These are phyloP conservation scores for Drymonia ruficornis DNA, from an alignment of 2,888 invertebrate genomes.

Conservation along the genomic window DNA sequence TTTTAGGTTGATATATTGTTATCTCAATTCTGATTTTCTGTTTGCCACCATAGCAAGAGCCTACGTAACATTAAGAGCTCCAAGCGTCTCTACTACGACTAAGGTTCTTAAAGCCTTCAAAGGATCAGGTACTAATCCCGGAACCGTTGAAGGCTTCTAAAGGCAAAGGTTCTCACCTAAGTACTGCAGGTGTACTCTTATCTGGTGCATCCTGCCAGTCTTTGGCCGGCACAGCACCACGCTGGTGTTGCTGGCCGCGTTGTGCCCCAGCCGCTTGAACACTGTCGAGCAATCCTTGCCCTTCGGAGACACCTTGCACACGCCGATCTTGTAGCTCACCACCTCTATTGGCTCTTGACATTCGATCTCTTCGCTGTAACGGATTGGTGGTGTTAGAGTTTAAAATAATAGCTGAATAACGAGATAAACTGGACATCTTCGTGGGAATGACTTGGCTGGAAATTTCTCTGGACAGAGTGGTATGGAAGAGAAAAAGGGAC, in stretches of 20 bases:
- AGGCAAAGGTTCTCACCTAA: constrained; percentile 87
- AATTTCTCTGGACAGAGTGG: too few species aligned
- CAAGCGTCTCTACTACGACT: too few species aligned
- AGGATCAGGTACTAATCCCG: too few species aligned
- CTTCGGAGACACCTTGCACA: constrained; percentile 96
- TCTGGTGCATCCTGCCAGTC: constrained; percentile 99
- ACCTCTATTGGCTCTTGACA: constrained; percentile 96
- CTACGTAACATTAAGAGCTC: too few species aligned
- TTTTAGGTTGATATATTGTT: too few species aligned
- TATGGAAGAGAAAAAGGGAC: too few species aligned
- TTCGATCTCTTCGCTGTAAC: constrained; percentile 89
- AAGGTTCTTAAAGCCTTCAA: neutral
- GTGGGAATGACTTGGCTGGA: too few species aligned
- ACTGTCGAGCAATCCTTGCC: constrained; percentile 97
- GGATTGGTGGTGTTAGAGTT: neutral
- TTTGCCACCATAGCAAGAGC: too few species aligned
- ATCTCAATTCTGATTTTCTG: too few species aligned
- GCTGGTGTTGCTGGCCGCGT: constrained; percentile 95
- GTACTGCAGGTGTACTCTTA: constrained; percentile 98
- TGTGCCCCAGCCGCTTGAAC: constrained; percentile 95
- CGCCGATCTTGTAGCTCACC: constrained; percentile 97
- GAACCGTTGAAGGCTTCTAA: too few species aligned
- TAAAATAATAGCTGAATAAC: too few species aligned
- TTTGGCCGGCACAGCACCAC: constrained; percentile 97
- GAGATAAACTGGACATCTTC: too few species aligned